A percentile compares a stretch with the other conserved stretches of the same genome.
These are phyloP conservation scores for Columbina picui DNA, from an alignment of 2,113 vertebrate genomes.

Conservation along the genomic window DNA sequence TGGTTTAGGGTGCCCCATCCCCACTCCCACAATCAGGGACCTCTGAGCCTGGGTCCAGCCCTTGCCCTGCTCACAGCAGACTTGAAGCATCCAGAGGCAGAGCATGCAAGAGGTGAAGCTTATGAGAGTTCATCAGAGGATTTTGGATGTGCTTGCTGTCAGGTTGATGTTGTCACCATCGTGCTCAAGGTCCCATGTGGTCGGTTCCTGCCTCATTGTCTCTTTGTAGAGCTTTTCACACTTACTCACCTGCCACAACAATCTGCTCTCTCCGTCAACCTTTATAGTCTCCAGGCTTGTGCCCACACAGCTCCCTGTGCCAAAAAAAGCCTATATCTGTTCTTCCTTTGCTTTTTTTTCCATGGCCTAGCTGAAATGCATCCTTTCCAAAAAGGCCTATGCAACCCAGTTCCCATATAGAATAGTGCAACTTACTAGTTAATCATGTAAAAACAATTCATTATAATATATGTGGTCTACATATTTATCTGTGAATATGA, in stretches of 20 bases:
- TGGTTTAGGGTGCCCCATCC: neutral
- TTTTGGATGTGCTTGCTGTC: neutral
- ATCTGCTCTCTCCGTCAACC: neutral
- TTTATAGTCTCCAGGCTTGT: neutral
- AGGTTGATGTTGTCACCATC: fast-evolving
- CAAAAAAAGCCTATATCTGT: neutral
- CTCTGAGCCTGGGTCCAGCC: neutral
- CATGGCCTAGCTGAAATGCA: neutral
- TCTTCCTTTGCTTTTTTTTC: neutral
- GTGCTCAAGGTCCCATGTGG: fast-evolving
- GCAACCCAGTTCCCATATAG: neutral
- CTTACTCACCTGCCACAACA: neutral
- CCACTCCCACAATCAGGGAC: neutral
- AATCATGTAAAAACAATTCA: neutral
- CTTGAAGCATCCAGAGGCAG: no score
- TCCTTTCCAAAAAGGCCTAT: neutral
- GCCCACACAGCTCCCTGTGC: neutral
- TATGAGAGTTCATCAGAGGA: neutral
- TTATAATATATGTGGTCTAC: neutral
- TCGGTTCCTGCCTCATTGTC: neutral
- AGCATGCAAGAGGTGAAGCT: fast-evolving
- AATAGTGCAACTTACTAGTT: neutral
- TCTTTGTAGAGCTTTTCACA: neutral
- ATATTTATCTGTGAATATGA: neutral
- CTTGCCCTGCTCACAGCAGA: neutral